Base-by-base conservation (phyloP, 2,888 invertebrate species). In the Antheraea yamamai region DNA sequence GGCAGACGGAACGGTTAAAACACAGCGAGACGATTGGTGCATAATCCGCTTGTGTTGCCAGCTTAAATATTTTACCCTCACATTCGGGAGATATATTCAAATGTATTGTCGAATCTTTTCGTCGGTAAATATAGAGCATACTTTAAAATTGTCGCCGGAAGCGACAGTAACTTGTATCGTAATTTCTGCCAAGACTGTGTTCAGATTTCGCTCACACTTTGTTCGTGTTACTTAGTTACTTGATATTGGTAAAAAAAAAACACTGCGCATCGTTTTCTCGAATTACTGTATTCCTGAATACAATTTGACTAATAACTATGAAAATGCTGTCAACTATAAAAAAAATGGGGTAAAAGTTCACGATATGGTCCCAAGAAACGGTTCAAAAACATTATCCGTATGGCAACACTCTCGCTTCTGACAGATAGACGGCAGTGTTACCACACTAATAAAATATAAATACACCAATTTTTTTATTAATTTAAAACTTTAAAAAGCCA, bases 341-440 rank as follows among this genome's bases (percentile, higher is more conserved):
- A 23, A 26, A 30, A 30, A 30, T 14, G 0, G 18, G 10, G 1
- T 16, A 16, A 66, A 66, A 26, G 8, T 26, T 26, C 30, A 66
- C 26, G 16, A 66, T 30, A 30, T 16, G 4, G 14, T 30, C 16
- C 64, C 64, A 30, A 66, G 16, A 66, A 66, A 66, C 26, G 64
- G 4, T 26, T 26, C 26, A 3, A 30, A 66, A 66, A 66, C 30
- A 30, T 16, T 16, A 66, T 16, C 30, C 64, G 64, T 14, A 26
- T 66, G 64, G 30, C 64, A 66, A 66, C 64, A 66, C 23, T 23
- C 23, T 61, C 23, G n/a, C n/a, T 10, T 66, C 26, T 66, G 64
- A 66, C 64, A 66, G 30, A 30, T 30, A 26, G 4, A 66, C 76
- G 74, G 76, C n/a, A 58, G 76, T 72, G 72, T 76, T 76, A 73